Base-by-base conservation (phyloP, 2,113 vertebrate genomes). In the Phocoena phocoena region DNA sequence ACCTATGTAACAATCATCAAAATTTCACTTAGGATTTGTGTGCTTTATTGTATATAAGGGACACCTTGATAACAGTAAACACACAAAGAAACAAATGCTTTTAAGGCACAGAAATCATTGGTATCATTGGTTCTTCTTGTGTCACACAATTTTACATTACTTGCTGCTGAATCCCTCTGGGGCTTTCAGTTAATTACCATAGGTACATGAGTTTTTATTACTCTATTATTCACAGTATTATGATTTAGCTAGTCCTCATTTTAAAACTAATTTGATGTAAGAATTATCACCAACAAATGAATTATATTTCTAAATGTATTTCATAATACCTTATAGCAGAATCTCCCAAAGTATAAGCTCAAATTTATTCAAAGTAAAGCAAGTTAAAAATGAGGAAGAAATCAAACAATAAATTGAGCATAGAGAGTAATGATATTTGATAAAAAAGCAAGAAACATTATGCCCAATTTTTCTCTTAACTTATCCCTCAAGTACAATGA, bases 141-240 rank as follows among this genome's bases (percentile, higher is more conserved):
- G 21, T 63, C 31, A 96, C 3, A 73, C 5, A 50, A 47, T 94
- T 82, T 97, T 65, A 62, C 18, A 73, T 50, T 55, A 63, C 28
- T 71, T 77, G 70, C 9, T 47, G 77, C 8, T 73, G 31, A 76
- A 96, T 38, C 33, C 44, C 7, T 73, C 10, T 23, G 1, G 26
- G 47, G 41, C 31, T 86, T 77, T 86, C 6, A 68, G 47, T 93
- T 95, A 97, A 95, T 96, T 92, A 93, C 55, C 47, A 79, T 47
- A 91, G 60, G 77, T 77, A 95, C 36, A 93, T 92, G n/a, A 82
- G 91, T 94, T 97, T 98, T 97, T 97, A 97, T 97, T 96, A 79
- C 55, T 81, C 93, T 87, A 90, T 96, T 95, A 94, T 90, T 91
- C 97, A 97, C 53, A 91, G 60, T 85, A 67, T 82, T 90, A 91